Evolutionary conservation across 2,113 vertebrate genomes (phyloP).

Genomic region (Macroglossus sobrinus): DNA sequence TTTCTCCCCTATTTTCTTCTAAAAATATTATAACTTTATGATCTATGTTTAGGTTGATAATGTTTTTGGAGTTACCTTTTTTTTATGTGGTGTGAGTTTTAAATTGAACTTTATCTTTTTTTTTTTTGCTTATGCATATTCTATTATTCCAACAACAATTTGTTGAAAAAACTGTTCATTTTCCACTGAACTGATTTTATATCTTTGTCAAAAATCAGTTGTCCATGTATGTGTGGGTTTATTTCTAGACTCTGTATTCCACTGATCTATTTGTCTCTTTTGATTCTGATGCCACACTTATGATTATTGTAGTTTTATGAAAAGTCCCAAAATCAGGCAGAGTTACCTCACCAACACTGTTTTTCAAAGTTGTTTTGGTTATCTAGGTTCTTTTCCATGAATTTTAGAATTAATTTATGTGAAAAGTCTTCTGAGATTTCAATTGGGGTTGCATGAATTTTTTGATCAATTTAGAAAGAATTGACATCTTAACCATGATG

Average conservation of each 20-base stretch:
- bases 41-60: neutral
- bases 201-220: constrained; percentile 4
- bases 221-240: neutral
- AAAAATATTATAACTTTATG: neutral
- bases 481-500: neutral
- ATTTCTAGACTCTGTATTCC: neutral
- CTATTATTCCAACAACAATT: neutral
- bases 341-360: neutral
- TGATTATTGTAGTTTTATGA: neutral
- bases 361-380: neutral
- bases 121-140: neutral
- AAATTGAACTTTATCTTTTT: neutral
- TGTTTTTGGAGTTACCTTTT: neutral
- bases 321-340: neutral
- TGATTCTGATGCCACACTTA: neutral
- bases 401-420: too few relatives aligned
- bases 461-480: neutral
- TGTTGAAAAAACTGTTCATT: neutral
- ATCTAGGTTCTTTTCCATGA: neutral
- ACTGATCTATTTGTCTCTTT: neutral
- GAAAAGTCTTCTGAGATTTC: too few relatives aligned
- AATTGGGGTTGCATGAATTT: neutral
- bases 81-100: neutral
- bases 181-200: neutral
- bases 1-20: neutral